A percentile compares a stretch with the other conserved stretches of the same genome.
Conservation (phyloP, 1,140 invertebrate species). For the Popillia japonica region DNA sequence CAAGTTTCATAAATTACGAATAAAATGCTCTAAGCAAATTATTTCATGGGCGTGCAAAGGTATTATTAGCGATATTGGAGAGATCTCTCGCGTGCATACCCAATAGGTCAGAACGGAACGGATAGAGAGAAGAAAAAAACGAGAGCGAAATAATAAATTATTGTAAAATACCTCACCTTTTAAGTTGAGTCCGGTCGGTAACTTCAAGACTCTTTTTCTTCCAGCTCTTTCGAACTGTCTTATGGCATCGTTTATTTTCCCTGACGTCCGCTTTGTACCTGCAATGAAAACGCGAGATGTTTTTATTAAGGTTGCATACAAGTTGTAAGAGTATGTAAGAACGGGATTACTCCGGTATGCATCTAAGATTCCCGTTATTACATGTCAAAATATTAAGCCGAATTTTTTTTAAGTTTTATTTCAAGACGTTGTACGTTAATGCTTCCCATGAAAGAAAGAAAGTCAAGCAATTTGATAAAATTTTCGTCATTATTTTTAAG, state of each 20-base stretch:
- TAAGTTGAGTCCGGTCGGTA: slow-evolving; percentile 6
- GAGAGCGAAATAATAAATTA: slow-evolving; percentile 30
- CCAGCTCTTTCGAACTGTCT: background rate
- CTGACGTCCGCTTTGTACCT: slow-evolving; percentile 3
- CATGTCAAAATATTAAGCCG: slow-evolving; percentile 25
- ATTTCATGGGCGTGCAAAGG: background rate
- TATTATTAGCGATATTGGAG: slow-evolving; percentile 25
- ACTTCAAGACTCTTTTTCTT: slow-evolving; percentile 11
- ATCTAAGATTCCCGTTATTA: background rate
- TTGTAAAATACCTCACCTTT: slow-evolving; percentile 29
- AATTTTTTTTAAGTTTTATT: slow-evolving; percentile 19
- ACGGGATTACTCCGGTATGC: slow-evolving; percentile 3
- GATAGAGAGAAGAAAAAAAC: background rate
- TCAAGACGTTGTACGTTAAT: no score
- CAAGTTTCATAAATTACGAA: background rate
- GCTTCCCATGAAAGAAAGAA: no score
- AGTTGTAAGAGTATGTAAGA: background rate
- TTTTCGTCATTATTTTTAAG: no score
- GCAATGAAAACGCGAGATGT: slow-evolving; percentile 21
- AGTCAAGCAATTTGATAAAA: no score
- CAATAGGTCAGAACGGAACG: background rate
- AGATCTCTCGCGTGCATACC: background rate
- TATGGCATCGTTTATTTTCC: slow-evolving; percentile 24
- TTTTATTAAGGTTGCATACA: background rate
- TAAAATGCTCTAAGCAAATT: slow-evolving; percentile 26